phyloP scores from a whole-genome alignment of 1,140 invertebrate genomes.

The Drosophila lini region DNA sequence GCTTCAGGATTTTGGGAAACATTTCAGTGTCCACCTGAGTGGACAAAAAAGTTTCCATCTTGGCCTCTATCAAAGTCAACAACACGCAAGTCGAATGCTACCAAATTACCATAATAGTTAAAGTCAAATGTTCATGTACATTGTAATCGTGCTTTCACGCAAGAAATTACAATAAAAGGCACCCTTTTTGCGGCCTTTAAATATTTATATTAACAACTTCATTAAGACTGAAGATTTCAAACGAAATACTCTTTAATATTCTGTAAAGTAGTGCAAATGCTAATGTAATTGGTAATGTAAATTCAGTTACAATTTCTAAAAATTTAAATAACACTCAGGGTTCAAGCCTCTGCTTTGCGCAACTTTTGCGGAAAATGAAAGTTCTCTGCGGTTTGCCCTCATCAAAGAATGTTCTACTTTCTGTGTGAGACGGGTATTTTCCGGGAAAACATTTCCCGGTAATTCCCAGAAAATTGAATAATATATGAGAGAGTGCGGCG shows the following conservation, averaged over 20 bases:
- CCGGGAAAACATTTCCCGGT: conserved; percentile 11
- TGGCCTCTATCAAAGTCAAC: conserved; percentile 2
- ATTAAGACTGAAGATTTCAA: neutral
- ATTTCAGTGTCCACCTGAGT: conserved; percentile 20
- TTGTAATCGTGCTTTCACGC: conserved; percentile 5
- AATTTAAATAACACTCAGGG: neutral
- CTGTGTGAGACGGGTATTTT: conserved; percentile 1
- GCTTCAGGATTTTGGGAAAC: conserved; percentile 4
- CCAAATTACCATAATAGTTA: conserved; percentile 3
- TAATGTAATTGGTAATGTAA: conserved; percentile 1
- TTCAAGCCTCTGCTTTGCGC: conserved; percentile 6
- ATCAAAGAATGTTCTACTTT: conserved; percentile 16
- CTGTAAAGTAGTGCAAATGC: neutral
- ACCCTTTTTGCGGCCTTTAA: neutral
- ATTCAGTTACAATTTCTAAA: neutral
- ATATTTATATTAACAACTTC: conserved; percentile 1
- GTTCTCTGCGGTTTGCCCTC: conserved; percentile 7
- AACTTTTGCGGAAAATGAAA: conserved; percentile 30
- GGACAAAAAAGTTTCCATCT: conserved; percentile 8
- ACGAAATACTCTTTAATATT: neutral
- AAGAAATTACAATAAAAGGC: conserved; percentile 4
- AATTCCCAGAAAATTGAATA: conserved; percentile 27
- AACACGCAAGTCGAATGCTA: conserved; percentile 2
- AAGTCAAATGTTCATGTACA: conserved; percentile 9
- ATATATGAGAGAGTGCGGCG: conserved; percentile 13